Percentiles rank a stretch among this genome's conserved stretches.
phyloP scores from a whole-genome alignment of 2,888 invertebrate species.

The Kryphioiulus occultus region DNA sequence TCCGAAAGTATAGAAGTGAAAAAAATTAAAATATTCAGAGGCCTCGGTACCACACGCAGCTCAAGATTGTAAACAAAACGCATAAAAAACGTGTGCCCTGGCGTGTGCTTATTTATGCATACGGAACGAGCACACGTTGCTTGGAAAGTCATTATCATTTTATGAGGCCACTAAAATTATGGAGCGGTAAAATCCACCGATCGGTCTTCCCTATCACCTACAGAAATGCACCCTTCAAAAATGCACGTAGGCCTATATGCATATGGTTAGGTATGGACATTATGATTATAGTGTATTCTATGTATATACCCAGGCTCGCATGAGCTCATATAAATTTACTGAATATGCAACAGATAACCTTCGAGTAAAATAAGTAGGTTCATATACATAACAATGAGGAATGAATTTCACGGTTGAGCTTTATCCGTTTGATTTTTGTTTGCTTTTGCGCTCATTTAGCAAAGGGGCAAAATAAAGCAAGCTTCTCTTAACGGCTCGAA shows the following conservation, averaged over 20 bases:
- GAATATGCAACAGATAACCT: neutral
- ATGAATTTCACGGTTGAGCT: too few species aligned
- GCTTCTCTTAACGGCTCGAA: too few species aligned
- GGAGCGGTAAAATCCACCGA: neutral
- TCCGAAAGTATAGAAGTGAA: neutral
- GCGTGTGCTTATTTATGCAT: neutral
- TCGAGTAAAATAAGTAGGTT: too few species aligned
- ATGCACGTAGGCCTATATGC: neutral
- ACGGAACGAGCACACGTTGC: neutral
- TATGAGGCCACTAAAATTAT: constrained; percentile 16
- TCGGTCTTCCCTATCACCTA: neutral
- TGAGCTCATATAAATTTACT: too few species aligned
- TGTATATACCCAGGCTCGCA: too few species aligned
- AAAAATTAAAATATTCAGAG: neutral
- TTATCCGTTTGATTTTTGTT: too few species aligned
- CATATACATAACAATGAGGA: too few species aligned
- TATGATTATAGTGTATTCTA: neutral
- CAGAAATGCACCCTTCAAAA: neutral
- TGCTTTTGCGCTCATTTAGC: too few species aligned
- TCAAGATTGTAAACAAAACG: neutral
- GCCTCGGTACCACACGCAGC: neutral
- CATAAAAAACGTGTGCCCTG: neutral
- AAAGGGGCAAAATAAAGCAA: too few species aligned
- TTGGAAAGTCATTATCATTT: constrained; percentile 21
- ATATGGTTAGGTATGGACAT: neutral